These are phyloP conservation scores for Tokudaia tokunoshimensis DNA, from an alignment of 2,797 vertebrate species.

Conservation along the genomic window DNA sequence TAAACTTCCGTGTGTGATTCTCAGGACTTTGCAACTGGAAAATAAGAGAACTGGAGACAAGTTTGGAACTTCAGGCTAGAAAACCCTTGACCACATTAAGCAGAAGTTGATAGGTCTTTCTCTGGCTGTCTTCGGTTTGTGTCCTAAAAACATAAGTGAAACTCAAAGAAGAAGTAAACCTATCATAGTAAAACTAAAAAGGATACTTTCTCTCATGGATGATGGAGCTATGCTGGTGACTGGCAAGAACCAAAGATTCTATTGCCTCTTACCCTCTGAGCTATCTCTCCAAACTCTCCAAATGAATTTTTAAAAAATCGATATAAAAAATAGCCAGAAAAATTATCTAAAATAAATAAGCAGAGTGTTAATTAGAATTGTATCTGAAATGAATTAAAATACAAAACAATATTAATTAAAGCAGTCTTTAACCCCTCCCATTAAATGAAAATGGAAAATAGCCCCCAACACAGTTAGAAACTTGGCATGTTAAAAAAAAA, in stretches of 20 bases:
- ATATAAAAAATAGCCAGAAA: not conserved
- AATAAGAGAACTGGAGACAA: not conserved
- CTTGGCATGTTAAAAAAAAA: not conserved
- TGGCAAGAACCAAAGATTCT: not conserved
- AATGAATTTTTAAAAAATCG: not conserved
- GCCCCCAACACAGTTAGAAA: not conserved
- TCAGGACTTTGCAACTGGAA: not conserved
- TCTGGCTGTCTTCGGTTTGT: not conserved
- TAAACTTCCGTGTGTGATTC: not conserved
- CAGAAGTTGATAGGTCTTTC: not conserved
- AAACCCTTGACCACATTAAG: not conserved
- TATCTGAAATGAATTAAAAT: not conserved
- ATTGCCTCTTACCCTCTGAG: not conserved
- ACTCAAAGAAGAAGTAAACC: not conserved
- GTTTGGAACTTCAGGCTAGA: not conserved
- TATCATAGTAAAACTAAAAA: not conserved
- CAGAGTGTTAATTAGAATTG: not conserved
- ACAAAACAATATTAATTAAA: not conserved
- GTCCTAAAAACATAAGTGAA: not conserved
- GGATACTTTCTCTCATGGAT: not conserved
- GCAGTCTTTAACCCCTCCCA: not conserved
- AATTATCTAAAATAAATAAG: not conserved
- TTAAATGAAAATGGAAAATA: not conserved
- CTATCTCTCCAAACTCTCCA: not conserved
- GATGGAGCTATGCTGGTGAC: not conserved